Base-by-base conservation (phyloP, 1,140 invertebrate species). In the Pseudoatta argentina region DNA sequence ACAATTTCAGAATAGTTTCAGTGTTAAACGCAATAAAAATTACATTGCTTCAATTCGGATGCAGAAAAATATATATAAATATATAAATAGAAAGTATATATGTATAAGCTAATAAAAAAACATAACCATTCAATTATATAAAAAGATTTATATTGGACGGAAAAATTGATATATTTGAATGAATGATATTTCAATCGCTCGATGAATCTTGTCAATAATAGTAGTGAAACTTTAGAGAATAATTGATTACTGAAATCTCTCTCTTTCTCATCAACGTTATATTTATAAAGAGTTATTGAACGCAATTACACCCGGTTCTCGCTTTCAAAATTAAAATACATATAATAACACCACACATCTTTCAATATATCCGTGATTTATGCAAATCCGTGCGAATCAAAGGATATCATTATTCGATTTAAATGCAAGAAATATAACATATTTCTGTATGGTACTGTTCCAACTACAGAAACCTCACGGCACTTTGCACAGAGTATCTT, bases 41-140 rank as follows among this genome's bases (percentile, higher is more conserved):
- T 39, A 44, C 12, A 77, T 77, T 16, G 18, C 7, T 78, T n/a
- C 44, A 66, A 66, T 66, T 66, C n/a, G 24, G 12, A 78, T 51
- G 14, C 18, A n/a, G 24, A 64, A 30, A 77, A n/a, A 55, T n/a
- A 57, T n/a, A 57, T 7, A 21, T 21, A 66, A 18, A 66, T 30
- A 64, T 64, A 64, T 44, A 77, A 64, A 77, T 61, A 27, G 48
- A 63, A 64, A 64, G 24, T 59, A 51, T 4, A 51, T 44, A 44
- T 44, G 39, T 48, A 64, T 77, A 66, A 78, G 24, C 59, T 78
- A 51, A 30, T 66, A 78, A 78, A 76, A 76, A 78, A 76, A 75
- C 12, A 77, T 51, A 66, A 78, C 59, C 44, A 30, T 78, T 51
- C 44, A 30, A 78, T 66, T 51, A 66, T 30, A 66, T 27, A 27